phyloP scores from a whole-genome alignment of 2,797 vertebrate genomes.

The Labroides dimidiatus region DNA sequence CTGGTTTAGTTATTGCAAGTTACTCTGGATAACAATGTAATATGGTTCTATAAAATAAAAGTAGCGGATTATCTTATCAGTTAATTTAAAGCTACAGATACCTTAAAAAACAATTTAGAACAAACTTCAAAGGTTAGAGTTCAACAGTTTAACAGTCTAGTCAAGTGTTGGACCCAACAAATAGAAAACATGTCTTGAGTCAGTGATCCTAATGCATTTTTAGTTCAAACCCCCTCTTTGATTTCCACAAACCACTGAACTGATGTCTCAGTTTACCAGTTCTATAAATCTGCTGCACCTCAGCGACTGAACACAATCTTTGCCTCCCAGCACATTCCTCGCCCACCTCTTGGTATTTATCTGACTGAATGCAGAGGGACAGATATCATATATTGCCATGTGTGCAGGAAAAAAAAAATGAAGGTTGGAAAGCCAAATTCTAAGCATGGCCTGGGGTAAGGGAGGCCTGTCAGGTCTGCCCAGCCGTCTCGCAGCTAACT shows the following conservation, averaged over 20 bases:
- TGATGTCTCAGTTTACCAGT: conserved; percentile 6
- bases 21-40: not conserved
- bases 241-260: conserved; percentile 27
- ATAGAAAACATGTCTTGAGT: conserved; percentile 6
- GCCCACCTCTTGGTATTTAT: conserved; percentile 80
- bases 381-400: conserved; percentile 79
- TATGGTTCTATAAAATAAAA: conserved; percentile 3
- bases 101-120: not conserved
- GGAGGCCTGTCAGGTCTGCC: conserved; percentile 78
- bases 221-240: not conserved
- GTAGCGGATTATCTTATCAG: not conserved
- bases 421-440: conserved; percentile 78
- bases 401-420: conserved; percentile 67
- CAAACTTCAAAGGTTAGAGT: not conserved
- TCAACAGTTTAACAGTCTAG: not conserved
- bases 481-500: conserved; percentile 66
- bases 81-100: not conserved
- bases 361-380: conserved; percentile 81
- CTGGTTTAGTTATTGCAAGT: not conserved
- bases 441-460: conserved; percentile 75
- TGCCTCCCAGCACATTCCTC: conserved; percentile 35
- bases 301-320: conserved; percentile 36
- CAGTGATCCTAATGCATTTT: conserved; percentile 1
- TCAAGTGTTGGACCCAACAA: not conserved
- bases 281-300: conserved; percentile 26